Conservation (phyloP, 2,888 invertebrate genomes). For the Drosophila leonis region DNA sequence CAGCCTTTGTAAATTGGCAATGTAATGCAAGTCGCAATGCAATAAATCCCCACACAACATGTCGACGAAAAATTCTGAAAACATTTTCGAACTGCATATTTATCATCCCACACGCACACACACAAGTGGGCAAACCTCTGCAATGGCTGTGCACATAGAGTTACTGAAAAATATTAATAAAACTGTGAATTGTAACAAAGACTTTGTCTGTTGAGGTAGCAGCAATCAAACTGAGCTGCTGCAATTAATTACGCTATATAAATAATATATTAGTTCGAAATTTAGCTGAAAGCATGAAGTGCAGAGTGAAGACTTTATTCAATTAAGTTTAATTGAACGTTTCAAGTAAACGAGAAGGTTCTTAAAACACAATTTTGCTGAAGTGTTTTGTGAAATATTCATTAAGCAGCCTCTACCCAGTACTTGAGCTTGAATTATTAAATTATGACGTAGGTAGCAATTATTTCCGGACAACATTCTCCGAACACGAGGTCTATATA, state of each 20-base stretch:
- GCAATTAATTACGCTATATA: not conserved
- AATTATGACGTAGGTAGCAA: not conserved
- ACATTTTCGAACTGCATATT: conserved; percentile 66
- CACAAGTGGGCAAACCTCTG: not conserved
- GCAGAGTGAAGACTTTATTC: not conserved
- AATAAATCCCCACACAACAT: conserved; percentile 62
- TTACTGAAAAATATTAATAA: conserved; percentile 2
- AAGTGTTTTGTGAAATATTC: not conserved
- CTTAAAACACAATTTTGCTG: not conserved
- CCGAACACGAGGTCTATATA: not conserved
- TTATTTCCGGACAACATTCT: not conserved
- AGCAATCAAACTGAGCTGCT: not conserved
- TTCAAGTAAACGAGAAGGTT: not conserved
- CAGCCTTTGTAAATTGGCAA: conserved; percentile 55
- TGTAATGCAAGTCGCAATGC: conserved; percentile 58
- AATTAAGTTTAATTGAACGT: conserved; percentile 7
- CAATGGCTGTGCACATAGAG: not conserved
- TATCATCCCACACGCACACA: conserved; percentile 36
- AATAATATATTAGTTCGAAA: not conserved
- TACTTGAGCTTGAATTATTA: not conserved
- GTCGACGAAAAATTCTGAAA: conserved; percentile 59
- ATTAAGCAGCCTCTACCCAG: not conserved
- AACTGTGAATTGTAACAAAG: not conserved
- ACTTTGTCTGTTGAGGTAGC: not conserved
- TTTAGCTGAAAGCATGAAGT: not conserved